Conservation (phyloP, 2,797 vertebrate species). For the Sparidentex hasta region DNA sequence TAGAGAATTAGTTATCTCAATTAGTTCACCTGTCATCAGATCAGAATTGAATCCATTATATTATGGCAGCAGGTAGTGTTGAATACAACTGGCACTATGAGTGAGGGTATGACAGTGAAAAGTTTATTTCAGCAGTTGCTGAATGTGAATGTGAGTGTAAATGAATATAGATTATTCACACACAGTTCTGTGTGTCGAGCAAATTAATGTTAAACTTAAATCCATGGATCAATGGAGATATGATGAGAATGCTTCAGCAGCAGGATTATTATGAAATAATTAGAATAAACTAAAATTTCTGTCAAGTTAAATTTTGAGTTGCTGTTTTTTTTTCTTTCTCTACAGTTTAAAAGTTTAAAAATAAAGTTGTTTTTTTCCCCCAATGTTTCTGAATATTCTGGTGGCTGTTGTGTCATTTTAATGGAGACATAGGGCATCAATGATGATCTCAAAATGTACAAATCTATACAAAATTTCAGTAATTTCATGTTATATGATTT, state of each 20-base stretch:
- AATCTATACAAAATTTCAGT: background rate
- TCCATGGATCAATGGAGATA: background rate
- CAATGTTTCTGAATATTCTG: background rate
- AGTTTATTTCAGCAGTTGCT: background rate
- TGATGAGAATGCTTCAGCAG: background rate
- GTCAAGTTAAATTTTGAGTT: background rate
- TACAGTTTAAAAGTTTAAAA: background rate
- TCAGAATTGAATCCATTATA: background rate
- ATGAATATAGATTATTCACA: background rate
- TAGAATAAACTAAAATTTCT: background rate
- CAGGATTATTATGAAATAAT: background rate
- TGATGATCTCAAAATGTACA: background rate
- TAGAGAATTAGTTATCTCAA: background rate
- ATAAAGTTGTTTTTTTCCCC: background rate
- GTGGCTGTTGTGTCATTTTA: background rate
- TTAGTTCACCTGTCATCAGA: background rate
- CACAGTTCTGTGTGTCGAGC: background rate
- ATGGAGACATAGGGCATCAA: background rate
- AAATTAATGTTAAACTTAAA: background rate
- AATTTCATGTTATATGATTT: background rate
- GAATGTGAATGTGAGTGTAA: background rate
- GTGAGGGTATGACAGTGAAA: background rate
- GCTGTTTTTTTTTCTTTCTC: background rate
- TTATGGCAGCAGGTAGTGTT: background rate
- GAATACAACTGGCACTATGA: background rate